A percentile compares a stretch with the other conserved stretches of the same genome.
phyloP scores from a whole-genome alignment of 2,113 vertebrate genomes.

The Gracilinanus agilis region DNA sequence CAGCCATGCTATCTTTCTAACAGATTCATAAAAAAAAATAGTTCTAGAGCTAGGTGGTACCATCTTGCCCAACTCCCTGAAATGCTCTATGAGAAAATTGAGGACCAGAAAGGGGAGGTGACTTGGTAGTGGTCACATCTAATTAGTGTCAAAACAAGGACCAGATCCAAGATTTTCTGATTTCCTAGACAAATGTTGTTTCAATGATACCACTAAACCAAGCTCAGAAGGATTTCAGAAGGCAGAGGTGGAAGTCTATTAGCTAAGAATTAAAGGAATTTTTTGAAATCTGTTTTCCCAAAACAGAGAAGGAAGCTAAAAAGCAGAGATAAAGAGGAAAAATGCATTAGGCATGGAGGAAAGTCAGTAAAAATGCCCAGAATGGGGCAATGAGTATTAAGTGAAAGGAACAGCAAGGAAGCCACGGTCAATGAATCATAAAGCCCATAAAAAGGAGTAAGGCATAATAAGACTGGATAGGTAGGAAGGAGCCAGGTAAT shows the following conservation, averaged over 20 bases:
- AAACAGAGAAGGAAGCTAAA: not conserved
- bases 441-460: not conserved
- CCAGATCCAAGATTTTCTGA: not conserved
- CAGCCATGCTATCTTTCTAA: too few species aligned
- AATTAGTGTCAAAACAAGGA: not conserved
- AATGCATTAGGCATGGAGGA: too few species aligned
- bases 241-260: not conserved
- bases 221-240: not conserved
- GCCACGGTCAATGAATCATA: not conserved
- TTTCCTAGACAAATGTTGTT: too few species aligned
- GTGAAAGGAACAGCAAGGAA: not conserved
- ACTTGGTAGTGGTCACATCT: too few species aligned
- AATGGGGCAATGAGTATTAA: not conserved
- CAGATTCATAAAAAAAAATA: too few species aligned
- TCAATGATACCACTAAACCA: not conserved
- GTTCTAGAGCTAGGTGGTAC: too few species aligned
- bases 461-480: too few species aligned
- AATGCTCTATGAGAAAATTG: too few species aligned
- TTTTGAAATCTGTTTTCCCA: not conserved
- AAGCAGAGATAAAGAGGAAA: too few species aligned
- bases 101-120: too few species aligned
- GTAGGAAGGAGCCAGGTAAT: too few species aligned
- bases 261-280: not conserved
- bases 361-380: not conserved
- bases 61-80: too few species aligned